Conservation (phyloP, 2,113 vertebrate species). For the Columba janthina region DNA sequence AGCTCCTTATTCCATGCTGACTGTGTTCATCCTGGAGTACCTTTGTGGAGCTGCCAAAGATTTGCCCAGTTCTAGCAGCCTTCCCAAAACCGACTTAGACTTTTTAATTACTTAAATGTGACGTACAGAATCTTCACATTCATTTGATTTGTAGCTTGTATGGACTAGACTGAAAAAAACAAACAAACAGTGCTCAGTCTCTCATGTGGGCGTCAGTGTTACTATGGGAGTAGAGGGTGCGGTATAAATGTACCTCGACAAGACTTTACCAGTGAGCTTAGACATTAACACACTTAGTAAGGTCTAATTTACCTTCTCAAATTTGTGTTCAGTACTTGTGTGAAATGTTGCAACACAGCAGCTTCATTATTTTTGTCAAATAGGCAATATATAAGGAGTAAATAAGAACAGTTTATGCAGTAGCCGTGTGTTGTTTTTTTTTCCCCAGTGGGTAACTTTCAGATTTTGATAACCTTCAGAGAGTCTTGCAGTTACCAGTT, state of each 20-base stretch:
- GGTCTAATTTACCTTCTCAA: neutral
- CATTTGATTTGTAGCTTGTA: neutral
- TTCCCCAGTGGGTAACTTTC: neutral
- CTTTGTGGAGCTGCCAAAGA: neutral
- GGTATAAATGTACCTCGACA: rapidly evolving
- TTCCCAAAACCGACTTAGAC: neutral
- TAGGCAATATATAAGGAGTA: neutral
- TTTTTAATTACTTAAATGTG: neutral
- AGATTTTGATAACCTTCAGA: neutral
- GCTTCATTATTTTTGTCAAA: neutral
- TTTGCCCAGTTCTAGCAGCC: neutral
- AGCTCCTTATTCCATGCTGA: neutral
- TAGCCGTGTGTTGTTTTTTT: neutral
- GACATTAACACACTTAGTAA: neutral
- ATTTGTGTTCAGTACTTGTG: neutral
- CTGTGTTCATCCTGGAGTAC: neutral
- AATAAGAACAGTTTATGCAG: neutral
- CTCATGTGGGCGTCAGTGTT: neutral
- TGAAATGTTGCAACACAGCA: neutral
- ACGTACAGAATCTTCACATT: neutral
- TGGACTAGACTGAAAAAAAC: neutral
- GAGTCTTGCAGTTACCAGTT: neutral
- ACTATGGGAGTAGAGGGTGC: neutral
- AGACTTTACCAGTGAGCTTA: neutral
- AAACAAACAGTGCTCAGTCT: neutral